Evolutionary conservation across 1,140 invertebrate genomes (phyloP).

Genomic region (fruit fly (Drosophila melanogaster)): DNA sequence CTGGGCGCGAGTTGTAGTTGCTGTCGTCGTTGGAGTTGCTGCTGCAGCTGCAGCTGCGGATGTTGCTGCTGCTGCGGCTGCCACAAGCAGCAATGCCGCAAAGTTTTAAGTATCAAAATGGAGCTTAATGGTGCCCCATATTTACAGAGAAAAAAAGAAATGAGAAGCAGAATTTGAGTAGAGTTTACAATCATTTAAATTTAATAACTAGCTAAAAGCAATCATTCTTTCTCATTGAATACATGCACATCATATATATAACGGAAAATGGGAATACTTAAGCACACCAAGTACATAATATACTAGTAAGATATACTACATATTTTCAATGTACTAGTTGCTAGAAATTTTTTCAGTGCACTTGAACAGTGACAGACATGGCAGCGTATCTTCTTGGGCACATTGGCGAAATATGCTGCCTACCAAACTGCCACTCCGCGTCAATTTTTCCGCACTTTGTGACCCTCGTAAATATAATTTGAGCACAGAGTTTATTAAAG

Average conservation of each 20-base stretch:
- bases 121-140: slow-evolving; percentile 73
- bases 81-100: slow-evolving; percentile 46
- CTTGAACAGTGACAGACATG: slow-evolving; percentile 14
- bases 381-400: slow-evolving; percentile 81
- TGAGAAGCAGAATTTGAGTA: background rate
- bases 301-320: no score
- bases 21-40: slow-evolving; percentile 21
- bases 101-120: slow-evolving; percentile 81
- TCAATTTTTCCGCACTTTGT: slow-evolving; percentile 54
- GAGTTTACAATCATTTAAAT: background rate
- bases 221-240: no score
- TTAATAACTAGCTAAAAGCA: background rate
- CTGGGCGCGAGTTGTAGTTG: slow-evolving; percentile 41
- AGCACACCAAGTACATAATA: no score
- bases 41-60: slow-evolving; percentile 19
- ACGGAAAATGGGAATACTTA: no score
- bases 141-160: slow-evolving; percentile 51
- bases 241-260: no score
- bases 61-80: slow-evolving; percentile 25
- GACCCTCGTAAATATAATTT: slow-evolving; percentile 79
- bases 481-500: slow-evolving; percentile 74
- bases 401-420: slow-evolving; percentile 60
- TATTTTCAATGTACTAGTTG: no score
- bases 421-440: background rate
- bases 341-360: background rate